Base-by-base conservation (phyloP, 1,140 invertebrate species). In the Sycophila sp. region DNA sequence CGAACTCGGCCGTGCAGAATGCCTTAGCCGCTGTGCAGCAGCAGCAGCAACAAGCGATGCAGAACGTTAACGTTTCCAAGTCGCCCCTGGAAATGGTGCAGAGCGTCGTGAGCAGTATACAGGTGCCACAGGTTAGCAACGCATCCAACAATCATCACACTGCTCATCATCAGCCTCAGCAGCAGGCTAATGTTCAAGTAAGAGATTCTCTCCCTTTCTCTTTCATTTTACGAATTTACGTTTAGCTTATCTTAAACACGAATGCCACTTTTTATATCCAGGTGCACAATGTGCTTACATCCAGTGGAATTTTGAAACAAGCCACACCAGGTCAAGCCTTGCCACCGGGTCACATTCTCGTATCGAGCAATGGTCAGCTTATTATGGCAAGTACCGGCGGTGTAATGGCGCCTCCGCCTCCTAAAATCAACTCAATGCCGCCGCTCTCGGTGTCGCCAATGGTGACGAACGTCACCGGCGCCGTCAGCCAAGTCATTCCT, bases 71-170 rank as follows among this genome's bases (percentile, higher is more conserved):
- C 15, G 81, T 90, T 51, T 88, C 91, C 5, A 93, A 93, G 79
- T 92, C 92, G 32, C 92, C 92, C 2, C 77, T 93, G 22, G 92
- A 94, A 85, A 93, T 93, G 91, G 92, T 93, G 1, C 92, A 94
- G 79, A 93, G 90, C 81, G 91, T 93, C 17, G 92, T 94, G 22
- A 93, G 92, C 72, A 93, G 90, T 79, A 90, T 92, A 74, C 91
- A 92, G 81, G 86, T 91, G 63, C 89, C 90, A 66, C 87, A 88
- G 68, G 81, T 77, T 6, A 83, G 76, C 58, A 78, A 78, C 30
- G 76, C 78, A 26, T 77, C 79, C n/a, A 71, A 73, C 6, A 70
- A 79, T 22, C 81, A 80, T 28, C 71, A 76, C 11, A 76, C 77
- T 67, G 76, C 75, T 8, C 74, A 77, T 8, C 77, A 79, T 4